A percentile compares a stretch with the other conserved stretches of the same genome.
phyloP scores from a whole-genome alignment of 2,113 vertebrate genomes.

The Syrmaticus mikado region DNA sequence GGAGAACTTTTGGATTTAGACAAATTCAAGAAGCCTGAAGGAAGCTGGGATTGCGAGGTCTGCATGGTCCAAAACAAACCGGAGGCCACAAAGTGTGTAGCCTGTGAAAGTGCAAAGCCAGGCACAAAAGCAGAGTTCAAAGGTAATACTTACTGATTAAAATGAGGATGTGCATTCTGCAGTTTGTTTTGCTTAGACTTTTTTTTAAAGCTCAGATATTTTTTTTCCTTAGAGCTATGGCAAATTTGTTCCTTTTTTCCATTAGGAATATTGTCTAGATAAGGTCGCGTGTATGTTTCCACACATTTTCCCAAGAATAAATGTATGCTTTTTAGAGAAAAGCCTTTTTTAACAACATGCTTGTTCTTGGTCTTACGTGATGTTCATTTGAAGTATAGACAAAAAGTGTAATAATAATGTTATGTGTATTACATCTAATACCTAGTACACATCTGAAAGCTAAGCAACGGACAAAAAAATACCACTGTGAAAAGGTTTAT shows the following conservation, averaged over 20 bases:
- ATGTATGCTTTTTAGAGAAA: neutral
- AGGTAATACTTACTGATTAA: conserved; percentile 79
- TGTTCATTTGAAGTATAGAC: neutral
- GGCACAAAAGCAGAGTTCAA: conserved; percentile 84
- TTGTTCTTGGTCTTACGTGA: neutral
- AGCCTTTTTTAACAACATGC: neutral
- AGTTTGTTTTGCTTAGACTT: neutral
- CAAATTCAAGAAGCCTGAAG: conserved; percentile 82
- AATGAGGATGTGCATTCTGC: neutral
- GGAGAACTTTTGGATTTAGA: conserved; percentile 78
- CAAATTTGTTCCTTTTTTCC: neutral
- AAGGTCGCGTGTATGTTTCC: neutral
- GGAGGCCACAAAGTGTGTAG: conserved; percentile 73
- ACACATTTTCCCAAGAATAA: neutral
- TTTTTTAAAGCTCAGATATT: neutral
- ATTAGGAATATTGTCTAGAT: neutral
- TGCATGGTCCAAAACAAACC: conserved; percentile 79
- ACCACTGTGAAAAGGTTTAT: fast-evolving
- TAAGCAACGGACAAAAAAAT: neutral
- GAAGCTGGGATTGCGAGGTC: conserved; percentile 80
- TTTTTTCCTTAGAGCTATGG: neutral
- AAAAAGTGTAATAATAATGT: neutral
- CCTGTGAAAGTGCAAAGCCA: conserved; percentile 77
- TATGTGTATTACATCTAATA: neutral
- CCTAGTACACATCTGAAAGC: neutral